These are phyloP conservation scores for Platycnemis pennipes DNA, from an alignment of 2,888 invertebrate species.

Conservation along the genomic window DNA sequence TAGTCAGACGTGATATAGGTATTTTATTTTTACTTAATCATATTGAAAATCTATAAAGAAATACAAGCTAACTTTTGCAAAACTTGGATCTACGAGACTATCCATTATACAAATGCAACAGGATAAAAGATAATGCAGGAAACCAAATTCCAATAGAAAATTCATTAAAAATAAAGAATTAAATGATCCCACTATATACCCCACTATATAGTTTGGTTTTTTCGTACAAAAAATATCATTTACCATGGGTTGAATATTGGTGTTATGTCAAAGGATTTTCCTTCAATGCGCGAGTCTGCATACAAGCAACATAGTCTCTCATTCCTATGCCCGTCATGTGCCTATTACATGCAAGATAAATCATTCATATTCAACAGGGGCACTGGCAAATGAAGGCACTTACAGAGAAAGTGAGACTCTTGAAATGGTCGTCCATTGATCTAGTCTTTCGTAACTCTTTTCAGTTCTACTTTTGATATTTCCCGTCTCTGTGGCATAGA, in stretches of 20 bases:
- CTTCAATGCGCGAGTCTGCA: background rate
- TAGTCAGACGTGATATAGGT: no score
- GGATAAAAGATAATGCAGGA: no score
- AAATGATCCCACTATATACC: no score
- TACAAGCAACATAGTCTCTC: background rate
- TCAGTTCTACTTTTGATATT: background rate
- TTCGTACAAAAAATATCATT: background rate
- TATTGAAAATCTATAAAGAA: no score
- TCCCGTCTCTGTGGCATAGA: background rate
- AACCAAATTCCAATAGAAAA: no score
- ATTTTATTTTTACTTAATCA: no score
- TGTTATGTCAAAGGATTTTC: background rate
- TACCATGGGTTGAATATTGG: background rate
- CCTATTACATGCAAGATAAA: background rate
- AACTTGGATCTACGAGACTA: no score
- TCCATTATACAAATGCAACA: no score
- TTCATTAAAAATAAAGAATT: no score
- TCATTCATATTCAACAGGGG: slow-evolving; percentile 62
- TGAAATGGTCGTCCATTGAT: background rate
- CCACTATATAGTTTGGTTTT: background rate
- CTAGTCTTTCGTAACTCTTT: background rate
- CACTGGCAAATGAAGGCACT: background rate
- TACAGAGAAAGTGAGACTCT: slow-evolving; percentile 22
- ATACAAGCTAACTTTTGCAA: no score
- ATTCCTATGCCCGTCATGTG: background rate